Conservation (phyloP, 2,888 invertebrate species). For the Nomada ruficornis region DNA sequence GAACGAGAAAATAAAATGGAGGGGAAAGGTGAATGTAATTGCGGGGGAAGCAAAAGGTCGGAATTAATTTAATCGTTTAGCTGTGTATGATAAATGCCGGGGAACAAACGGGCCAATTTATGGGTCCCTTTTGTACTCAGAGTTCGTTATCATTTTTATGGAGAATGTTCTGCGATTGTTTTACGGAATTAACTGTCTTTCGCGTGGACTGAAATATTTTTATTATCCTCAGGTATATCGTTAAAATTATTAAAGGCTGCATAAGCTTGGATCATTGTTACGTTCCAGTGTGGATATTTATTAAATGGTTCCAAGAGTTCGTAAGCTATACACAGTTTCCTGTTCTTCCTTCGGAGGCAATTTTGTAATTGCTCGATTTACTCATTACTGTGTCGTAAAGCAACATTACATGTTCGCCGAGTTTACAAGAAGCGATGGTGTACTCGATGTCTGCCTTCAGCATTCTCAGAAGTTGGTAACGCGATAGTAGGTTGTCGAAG, state of each 20-base stretch:
- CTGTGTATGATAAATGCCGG: neutral
- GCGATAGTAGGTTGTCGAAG: slow-evolving; percentile 48
- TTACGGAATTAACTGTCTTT: too few species aligned
- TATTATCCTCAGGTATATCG: too few species aligned
- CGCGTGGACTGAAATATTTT: too few species aligned
- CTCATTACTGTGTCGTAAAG: neutral
- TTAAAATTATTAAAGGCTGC: too few species aligned
- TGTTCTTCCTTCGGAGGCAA: neutral
- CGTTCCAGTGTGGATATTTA: neutral
- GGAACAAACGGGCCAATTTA: too few species aligned
- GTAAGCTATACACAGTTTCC: neutral
- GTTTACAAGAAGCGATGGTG: slow-evolving; percentile 12
- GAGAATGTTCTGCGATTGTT: too few species aligned
- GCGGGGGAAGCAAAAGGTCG: too few species aligned
- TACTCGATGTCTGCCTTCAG: neutral
- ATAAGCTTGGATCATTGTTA: neutral
- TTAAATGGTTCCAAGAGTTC: neutral
- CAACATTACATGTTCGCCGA: neutral
- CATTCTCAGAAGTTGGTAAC: slow-evolving; percentile 49
- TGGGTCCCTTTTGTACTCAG: too few species aligned
- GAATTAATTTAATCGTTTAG: too few species aligned
- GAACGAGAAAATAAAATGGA: too few species aligned
- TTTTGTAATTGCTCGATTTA: slow-evolving; percentile 1
- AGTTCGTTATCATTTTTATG: too few species aligned
- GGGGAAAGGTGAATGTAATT: too few species aligned